Conservation (phyloP, 2,113 vertebrate species). For the Egretta garzetta region DNA sequence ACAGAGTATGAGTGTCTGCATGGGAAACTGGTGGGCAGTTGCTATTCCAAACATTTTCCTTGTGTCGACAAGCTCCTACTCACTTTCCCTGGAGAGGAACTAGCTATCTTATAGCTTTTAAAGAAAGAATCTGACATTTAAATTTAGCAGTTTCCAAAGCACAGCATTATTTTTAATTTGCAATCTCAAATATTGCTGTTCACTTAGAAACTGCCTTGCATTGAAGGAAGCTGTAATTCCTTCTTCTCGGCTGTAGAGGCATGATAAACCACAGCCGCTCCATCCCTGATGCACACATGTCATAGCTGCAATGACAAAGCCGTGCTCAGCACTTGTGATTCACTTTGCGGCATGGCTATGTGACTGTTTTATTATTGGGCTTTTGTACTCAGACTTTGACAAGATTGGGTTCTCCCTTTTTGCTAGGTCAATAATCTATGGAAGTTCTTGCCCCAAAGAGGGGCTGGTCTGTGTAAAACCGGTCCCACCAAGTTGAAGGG, state of each 20-base stretch:
- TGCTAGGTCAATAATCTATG: neutral
- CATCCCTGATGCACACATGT: neutral
- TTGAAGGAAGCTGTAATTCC: neutral
- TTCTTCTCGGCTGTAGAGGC: neutral
- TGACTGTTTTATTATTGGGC: neutral
- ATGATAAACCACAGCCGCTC: neutral
- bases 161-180: neutral
- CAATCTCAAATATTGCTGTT: neutral
- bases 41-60: neutral
- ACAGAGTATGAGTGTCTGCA: neutral
- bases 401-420: neutral
- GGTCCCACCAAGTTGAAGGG: neutral
- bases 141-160: neutral
- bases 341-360: neutral
- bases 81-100: neutral
- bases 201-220: neutral
- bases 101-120: neutral
- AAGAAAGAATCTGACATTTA: neutral
- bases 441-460: neutral
- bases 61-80: neutral
- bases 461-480: neutral
- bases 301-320: neutral
- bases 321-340: neutral
- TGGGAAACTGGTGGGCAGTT: neutral
- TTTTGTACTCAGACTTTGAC: neutral